Evolutionary conservation across 1,140 invertebrate genomes (phyloP).

Genomic region (Uloborus diversus): DNA sequence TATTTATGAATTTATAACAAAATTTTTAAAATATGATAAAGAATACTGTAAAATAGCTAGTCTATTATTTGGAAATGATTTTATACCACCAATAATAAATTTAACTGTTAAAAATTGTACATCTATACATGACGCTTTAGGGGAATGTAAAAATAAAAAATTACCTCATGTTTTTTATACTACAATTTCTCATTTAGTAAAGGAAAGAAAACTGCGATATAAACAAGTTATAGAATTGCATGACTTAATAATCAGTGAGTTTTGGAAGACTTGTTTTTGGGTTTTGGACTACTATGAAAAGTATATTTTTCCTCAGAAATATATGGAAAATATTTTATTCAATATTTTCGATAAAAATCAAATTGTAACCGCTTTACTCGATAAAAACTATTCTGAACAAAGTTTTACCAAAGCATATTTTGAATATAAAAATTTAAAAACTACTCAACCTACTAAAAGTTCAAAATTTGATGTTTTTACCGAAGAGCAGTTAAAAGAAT

Average conservation of each 20-base stretch:
- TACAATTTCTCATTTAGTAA: neutral
- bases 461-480: too few relatives aligned
- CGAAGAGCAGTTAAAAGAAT: too few relatives aligned
- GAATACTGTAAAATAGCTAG: too few relatives aligned
- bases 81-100: too few relatives aligned
- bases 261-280: constrained; percentile 5
- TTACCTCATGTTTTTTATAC: neutral
- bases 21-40: too few relatives aligned
- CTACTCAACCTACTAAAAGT: too few relatives aligned
- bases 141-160: neutral
- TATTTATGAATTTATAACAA: too few relatives aligned
- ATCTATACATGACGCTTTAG: neutral
- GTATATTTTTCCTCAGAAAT: constrained; percentile 4
- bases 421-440: too few relatives aligned
- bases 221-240: neutral
- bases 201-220: neutral
- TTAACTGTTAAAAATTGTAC: neutral
- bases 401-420: neutral
- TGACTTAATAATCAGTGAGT: neutral
- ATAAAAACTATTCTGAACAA: neutral
- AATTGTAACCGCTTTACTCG: constrained; percentile 10
- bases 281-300: constrained; percentile 11
- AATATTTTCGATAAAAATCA: constrained; percentile 10
- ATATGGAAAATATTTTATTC: neutral
- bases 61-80: too few relatives aligned